Evolutionary conservation across 1,140 invertebrate species (phyloP), one percentile per base, ranked within the genome.

Genomic region (Telenomus remus): DNA sequence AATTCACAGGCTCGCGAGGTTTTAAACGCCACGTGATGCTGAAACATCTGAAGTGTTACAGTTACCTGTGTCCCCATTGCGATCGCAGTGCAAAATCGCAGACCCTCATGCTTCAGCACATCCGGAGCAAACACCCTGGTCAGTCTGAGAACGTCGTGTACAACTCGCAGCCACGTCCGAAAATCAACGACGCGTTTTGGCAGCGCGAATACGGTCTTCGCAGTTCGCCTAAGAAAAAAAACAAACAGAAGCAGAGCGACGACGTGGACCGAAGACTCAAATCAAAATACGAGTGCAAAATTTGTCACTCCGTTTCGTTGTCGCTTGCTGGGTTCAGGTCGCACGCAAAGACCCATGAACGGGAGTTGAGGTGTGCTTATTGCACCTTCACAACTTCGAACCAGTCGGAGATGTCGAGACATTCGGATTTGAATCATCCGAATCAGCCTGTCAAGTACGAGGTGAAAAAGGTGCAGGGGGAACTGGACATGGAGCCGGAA

Each of bases 11-110:
- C 1, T 55, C 72, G 51, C 83, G 84, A 4, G 87, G 87, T 0
- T 86, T 87, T 13, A 88, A 88, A 46, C 53, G 85, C 2, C 89
- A 89, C 34, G 79, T 89, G 4, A 79, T 84, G 27, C 35, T 84
- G 0, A 79, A 75, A 0, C 89, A 89, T 57, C 59, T 89, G 1
- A 85, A 85, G 37, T 80, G 81, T n/a, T 72, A 85, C 4, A 48
- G 54, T n/a, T 89, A 75, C 11, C 19, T 84, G 0, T 89, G 88
- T 42, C 74, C 84, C 0, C 84, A 89, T 15, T 89, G 88, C 16
- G 83, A 87, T 14, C 80, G 85, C 7, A 88, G 84, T 27, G 65
- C 80, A 0, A 87, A 84, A 34, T 80, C 80, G 0, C 83, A 86
- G 33, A 0, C 6, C 0, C 43, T 82, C 8, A 83, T 89, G 60